These are phyloP conservation scores for Equus przewalskii DNA, from an alignment of 2,113 vertebrate genomes.

Conservation along the genomic window DNA sequence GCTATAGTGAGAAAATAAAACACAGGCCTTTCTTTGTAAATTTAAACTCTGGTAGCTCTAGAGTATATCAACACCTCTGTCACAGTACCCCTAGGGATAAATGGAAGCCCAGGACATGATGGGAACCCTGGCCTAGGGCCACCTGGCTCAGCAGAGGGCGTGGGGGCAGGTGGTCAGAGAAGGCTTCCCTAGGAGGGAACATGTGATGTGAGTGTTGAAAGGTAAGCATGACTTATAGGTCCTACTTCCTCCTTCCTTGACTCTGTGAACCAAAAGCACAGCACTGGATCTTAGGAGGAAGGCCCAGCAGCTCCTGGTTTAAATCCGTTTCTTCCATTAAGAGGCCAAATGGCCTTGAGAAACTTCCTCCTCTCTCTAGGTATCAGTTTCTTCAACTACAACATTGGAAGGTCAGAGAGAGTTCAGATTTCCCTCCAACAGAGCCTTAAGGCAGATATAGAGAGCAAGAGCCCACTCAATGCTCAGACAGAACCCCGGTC, in stretches of 20 bases:
- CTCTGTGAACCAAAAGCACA: not conserved
- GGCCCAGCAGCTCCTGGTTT: not conserved
- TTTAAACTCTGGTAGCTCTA: not conserved
- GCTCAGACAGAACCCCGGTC: not conserved
- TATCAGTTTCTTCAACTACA: not conserved
- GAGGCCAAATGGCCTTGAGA: not conserved
- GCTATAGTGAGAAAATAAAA: not conserved
- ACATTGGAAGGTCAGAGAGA: not conserved
- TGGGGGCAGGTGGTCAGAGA: fast-evolving
- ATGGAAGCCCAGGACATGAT: not conserved
- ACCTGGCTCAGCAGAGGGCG: not conserved
- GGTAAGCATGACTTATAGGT: not conserved
- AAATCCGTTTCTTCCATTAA: not conserved
- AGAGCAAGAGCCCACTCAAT: not conserved
- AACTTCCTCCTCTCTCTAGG: not conserved
- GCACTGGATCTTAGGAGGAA: not conserved
- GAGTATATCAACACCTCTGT: not conserved
- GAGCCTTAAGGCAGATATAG: not conserved
- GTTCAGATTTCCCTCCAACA: not conserved
- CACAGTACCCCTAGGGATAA: not conserved
- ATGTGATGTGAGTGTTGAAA: not conserved
- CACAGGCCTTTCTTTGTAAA: not conserved
- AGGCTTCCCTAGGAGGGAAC: not conserved
- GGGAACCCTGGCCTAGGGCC: not conserved
- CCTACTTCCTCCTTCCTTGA: not conserved